A percentile compares a stretch with the other conserved stretches of the same genome.
phyloP scores from a whole-genome alignment of 2,888 invertebrate species.

The Drosophila pseudotakahashii region DNA sequence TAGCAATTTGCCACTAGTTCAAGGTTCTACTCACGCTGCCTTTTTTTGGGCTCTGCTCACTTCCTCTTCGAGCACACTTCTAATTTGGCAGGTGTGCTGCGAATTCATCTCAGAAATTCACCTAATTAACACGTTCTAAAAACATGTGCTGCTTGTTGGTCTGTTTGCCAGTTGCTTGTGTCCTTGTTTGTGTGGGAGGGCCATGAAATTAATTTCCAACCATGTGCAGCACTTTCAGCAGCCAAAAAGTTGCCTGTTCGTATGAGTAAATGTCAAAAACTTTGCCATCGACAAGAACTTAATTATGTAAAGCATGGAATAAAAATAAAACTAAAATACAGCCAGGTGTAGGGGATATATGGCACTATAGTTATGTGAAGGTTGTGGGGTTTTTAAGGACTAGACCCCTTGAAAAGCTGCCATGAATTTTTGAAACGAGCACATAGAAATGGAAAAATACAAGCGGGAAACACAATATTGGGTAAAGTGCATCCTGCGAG shows the following conservation, averaged over 20 bases:
- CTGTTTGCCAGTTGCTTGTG: constrained; percentile 6
- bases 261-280: constrained; percentile 30
- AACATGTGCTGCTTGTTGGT: constrained; percentile 26
- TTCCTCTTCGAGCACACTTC: constrained; percentile 10
- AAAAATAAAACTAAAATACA: constrained; percentile 21
- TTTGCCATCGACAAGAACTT: constrained; percentile 36
- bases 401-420: constrained; percentile 9
- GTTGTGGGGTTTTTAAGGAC: too few species aligned
- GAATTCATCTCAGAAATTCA: constrained; percentile 40
- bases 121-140: constrained; percentile 44
- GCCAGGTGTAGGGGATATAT: not conserved
- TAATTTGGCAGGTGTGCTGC: constrained; percentile 27
- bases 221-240: constrained; percentile 26
- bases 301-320: constrained; percentile 41
- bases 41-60: not conserved
- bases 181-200: constrained; percentile 18
- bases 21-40: constrained; percentile 16
- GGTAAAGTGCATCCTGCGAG: constrained; percentile 29
- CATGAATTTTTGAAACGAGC: constrained; percentile 26
- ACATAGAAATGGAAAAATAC: constrained; percentile 3
- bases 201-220: constrained; percentile 39
- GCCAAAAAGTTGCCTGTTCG: constrained; percentile 31
- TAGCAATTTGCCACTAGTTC: constrained; percentile 22
- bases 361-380: not conserved
- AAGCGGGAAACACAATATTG: constrained; percentile 41